These are phyloP conservation scores for Brachyhypopomus occidentalis DNA, from an alignment of 2,113 vertebrate genomes.

Conservation along the genomic window DNA sequence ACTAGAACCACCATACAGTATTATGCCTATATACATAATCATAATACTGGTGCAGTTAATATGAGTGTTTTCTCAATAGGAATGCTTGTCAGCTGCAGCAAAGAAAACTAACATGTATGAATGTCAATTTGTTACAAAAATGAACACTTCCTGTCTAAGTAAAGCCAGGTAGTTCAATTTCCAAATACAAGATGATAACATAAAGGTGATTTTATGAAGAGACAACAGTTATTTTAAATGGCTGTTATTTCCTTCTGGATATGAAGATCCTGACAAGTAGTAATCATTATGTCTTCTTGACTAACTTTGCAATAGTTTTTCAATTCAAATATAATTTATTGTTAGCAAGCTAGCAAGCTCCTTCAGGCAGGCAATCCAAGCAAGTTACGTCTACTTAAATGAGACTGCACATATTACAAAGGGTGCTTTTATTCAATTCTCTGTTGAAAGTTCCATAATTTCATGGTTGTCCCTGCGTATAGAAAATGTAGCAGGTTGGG, in stretches of 20 bases:
- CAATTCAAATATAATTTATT: not conserved
- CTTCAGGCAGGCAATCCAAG: too few species aligned
- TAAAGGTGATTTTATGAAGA: not conserved
- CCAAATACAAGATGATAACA: not conserved
- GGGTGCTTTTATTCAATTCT: too few species aligned
- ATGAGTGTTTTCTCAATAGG: not conserved
- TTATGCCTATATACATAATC: too few species aligned
- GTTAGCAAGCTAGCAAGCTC: not conserved
- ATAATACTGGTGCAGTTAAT: too few species aligned
- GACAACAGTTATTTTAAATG: not conserved
- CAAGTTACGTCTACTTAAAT: too few species aligned
- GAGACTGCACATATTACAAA: too few species aligned
- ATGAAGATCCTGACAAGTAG: not conserved
- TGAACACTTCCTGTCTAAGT: not conserved
- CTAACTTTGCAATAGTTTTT: too few species aligned
- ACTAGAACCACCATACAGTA: too few species aligned
- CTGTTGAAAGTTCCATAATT: too few species aligned
- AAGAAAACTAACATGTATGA: not conserved
- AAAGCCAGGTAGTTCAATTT: conserved; percentile 3
- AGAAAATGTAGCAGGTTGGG: too few species aligned
- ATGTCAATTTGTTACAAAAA: not conserved
- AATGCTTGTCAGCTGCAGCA: not conserved
- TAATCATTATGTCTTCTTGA: not conserved
- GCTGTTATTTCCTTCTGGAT: not conserved
- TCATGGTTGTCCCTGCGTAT: too few species aligned